Evolutionary conservation across 1,140 invertebrate species (phyloP), one percentile per base, ranked within the genome.

Genomic region (Andrena cerasifolii): DNA sequence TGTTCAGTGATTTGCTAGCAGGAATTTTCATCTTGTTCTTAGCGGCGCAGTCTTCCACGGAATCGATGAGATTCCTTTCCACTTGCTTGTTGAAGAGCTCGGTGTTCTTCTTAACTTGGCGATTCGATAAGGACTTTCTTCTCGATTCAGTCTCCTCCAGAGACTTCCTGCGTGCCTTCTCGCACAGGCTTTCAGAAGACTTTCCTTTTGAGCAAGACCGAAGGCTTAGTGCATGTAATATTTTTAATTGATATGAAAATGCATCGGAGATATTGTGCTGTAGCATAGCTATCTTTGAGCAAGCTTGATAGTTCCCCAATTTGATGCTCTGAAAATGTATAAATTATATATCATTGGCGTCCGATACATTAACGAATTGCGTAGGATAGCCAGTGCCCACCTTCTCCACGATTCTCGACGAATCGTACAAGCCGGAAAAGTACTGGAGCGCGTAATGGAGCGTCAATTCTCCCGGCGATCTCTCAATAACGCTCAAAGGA

Each of bases 371-470:
- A 31, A 70, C 47, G 16, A 53, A 62, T 3, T 26, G 28, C 67
- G 63, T 66, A 54, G 56, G 56, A 26, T 43, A 43, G 62, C 45
- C n/a, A 26, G 10, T 14, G 82, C 82, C 0, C 73, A 90, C 89
- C 80, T 93, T 91, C 56, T 92, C 90, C 62, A 93, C 83, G 63
- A 94, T 93, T 85, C 92, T 93, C 18, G 89, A 88, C 16, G 91
- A 89, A 77, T 93, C 91, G 54, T 94, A 94, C 45, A 94, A 85
- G 31, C 93, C 93, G 62, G 91, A 87, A 71, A 94, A 94, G 36
- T 93, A 91, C 80, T 94, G 93, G 7, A 94, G 74, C 54, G 92
- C 93, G 80, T 94, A 94, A 84, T 95, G 94, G 62, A 95, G 71
- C 0, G 92, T 93, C 4, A 86, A 80, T 53, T 91, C 86, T 5